Evolutionary conservation across 2,888 invertebrate genomes (phyloP).

Genomic region (Drosophila gaucha): DNA sequence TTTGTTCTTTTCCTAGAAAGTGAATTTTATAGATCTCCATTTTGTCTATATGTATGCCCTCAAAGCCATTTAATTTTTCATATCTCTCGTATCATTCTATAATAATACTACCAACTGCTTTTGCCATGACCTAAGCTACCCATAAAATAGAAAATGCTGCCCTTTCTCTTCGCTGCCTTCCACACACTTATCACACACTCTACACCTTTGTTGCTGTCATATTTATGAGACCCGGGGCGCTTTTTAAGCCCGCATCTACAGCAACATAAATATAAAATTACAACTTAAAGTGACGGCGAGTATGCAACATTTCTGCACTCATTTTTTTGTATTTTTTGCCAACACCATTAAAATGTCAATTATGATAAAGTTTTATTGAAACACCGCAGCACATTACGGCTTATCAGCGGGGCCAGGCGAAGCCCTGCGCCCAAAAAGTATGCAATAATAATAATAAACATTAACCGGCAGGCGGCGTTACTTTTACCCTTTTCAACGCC

Average conservation of each 20-base stretch:
- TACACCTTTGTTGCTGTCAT: constrained; percentile 51
- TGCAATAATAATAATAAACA: constrained; percentile 77
- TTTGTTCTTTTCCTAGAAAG: no score
- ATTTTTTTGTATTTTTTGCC: constrained; percentile 29
- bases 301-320: constrained; percentile 23
- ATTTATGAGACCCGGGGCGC: constrained; percentile 53
- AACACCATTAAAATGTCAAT: constrained; percentile 75
- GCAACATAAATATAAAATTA: constrained; percentile 68
- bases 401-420: constrained; percentile 64
- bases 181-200: constrained; percentile 55
- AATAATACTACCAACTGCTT: no score
- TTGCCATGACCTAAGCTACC: no score
- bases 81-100: background rate
- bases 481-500: constrained; percentile 67
- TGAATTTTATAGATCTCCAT: background rate
- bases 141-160: background rate
- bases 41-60: background rate
- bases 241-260: constrained; percentile 45
- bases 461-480: constrained; percentile 51
- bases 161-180: background rate
- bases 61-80: background rate
- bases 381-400: constrained; percentile 74
- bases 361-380: constrained; percentile 79
- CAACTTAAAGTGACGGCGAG: constrained; percentile 37
- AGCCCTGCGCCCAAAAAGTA: constrained; percentile 39